phyloP scores from a whole-genome alignment of 2,888 invertebrate genomes.

The Pycnomerus fuliginosus region DNA sequence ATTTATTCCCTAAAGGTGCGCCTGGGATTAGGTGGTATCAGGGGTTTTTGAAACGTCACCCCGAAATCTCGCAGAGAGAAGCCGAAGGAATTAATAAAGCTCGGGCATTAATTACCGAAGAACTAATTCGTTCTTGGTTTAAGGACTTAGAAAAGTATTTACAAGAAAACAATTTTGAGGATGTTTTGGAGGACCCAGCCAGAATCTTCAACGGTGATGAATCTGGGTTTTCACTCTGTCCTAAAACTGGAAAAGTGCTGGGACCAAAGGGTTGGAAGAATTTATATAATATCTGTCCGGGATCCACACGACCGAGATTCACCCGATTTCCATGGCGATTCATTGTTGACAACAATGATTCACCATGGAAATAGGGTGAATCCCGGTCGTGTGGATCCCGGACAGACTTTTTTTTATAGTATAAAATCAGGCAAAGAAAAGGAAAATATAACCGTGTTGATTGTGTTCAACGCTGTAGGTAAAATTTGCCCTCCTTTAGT shows the following conservation, averaged over 20 bases:
- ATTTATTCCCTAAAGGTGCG: not conserved
- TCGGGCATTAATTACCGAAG: conserved; percentile 17
- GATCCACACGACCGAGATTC: no score
- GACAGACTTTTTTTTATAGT: conserved; percentile 11
- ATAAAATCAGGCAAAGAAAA: not conserved
- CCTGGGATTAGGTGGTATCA: not conserved
- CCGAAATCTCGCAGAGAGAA: conserved; percentile 5
- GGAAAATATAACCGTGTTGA: no score
- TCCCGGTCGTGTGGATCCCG: no score
- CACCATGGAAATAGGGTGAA: no score
- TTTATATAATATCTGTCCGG: no score
- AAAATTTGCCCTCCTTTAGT: no score
- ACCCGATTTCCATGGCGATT: no score
- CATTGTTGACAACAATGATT: no score
- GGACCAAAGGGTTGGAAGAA: conserved; percentile 14
- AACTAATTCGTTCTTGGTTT: conserved; percentile 21
- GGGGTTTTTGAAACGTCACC: not conserved
- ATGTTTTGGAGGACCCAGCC: conserved; percentile 14
- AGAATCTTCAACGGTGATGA: conserved; percentile 21
- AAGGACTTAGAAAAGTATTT: conserved; percentile 5
- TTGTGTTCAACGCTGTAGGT: no score
- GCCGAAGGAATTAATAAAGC: conserved; percentile 22
- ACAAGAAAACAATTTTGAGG: conserved; percentile 6
- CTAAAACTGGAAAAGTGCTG: conserved; percentile 19
- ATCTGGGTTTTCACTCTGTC: conserved; percentile 16